Base-by-base conservation (phyloP, 2,113 vertebrate species). In the Casuarius casuarius region DNA sequence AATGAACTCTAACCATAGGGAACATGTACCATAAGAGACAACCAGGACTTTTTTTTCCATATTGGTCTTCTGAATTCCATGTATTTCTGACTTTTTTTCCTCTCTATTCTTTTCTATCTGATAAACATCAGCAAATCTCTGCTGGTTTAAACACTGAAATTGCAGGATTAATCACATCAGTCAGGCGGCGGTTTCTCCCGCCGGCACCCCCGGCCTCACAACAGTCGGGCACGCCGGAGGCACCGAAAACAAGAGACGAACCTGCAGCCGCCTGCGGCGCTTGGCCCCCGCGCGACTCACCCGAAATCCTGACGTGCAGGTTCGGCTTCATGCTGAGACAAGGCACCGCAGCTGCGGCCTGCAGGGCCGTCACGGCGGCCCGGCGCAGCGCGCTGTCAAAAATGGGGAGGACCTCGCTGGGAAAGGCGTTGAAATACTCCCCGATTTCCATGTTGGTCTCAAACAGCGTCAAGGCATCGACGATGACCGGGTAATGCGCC, bases 401-500 rank as follows among this genome's bases (percentile, higher is more conserved):
- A 58, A 99, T 20, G 6, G 97, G 96, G 25, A 99, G 97, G 16
- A 99, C 98, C 84, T 99, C 96, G 5, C 92, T 95, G 40, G 99
- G 99, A 91, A 98, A 99, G 9, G 98, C 97, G 5, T 98, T 99
- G 97, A 99, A 99, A 94, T 98, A 99, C 71, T 99, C 99, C 23
- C 98, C 99, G 44, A 99, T 98, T 97, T 99, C 99, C 99, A 99
- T 99, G 91, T 98, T 99, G 77, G 99, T 98, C 96, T 99, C 99
- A 42, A 99, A 99, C 87, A 99, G 97, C 3, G 98, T 99, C 98
- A 99, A 98, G 79, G 99, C 99, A 21, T 99, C 99, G 33, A 99
- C 94, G n/a, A 99, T 95, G 33, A 99, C 90, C 2, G 99, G 66
- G 40, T 98, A 98, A 95, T 99, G 99, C 3, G 96, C 95, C 33